Percentiles rank a stretch among this genome's conserved stretches.
Conservation (phyloP, 35 echinoderm and acorn worm genomes). For the Anneissia japonica region DNA sequence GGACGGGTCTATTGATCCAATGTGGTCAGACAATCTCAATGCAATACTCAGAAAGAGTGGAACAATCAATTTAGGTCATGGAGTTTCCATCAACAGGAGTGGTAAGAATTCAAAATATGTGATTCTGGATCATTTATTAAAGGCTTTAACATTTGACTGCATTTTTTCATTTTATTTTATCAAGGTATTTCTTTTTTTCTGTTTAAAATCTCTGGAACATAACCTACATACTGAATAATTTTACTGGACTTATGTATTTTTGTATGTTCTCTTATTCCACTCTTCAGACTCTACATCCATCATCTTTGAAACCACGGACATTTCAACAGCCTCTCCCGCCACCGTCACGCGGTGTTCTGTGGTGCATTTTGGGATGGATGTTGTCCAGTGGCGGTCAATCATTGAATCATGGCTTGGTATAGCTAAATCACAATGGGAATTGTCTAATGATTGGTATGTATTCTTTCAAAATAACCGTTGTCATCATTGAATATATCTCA, state of each 20-base stretch:
- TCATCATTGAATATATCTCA: too few species aligned
- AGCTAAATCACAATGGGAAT: constrained; percentile 75
- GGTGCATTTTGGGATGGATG: constrained; percentile 51
- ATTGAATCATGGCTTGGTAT: constrained; percentile 71
- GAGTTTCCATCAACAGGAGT: constrained; percentile 4
- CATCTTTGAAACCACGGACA: constrained; percentile 67
- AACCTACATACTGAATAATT: too few species aligned
- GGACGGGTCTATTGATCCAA: constrained; percentile 43
- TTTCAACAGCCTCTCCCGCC: constrained; percentile 62
- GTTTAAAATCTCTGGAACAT: too few species aligned
- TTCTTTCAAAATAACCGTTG: too few species aligned
- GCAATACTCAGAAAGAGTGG: constrained; percentile 7
- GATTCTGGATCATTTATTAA: too few species aligned
- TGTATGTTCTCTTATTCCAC: not conserved
- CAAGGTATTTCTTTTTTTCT: too few species aligned
- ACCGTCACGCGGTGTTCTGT: constrained; percentile 65
- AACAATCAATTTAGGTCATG: not conserved
- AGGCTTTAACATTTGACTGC: too few species aligned
- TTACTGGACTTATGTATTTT: not conserved
- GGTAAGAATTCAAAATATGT: not conserved
- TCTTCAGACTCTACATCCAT: constrained; percentile 67
- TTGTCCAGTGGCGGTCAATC: constrained; percentile 76
- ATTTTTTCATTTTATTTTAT: too few species aligned
- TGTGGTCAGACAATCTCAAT: constrained; percentile 40
- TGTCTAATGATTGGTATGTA: constrained; percentile 72